Conservation (phyloP, 2,797 vertebrate species). For the Enteromius radiatus region DNA sequence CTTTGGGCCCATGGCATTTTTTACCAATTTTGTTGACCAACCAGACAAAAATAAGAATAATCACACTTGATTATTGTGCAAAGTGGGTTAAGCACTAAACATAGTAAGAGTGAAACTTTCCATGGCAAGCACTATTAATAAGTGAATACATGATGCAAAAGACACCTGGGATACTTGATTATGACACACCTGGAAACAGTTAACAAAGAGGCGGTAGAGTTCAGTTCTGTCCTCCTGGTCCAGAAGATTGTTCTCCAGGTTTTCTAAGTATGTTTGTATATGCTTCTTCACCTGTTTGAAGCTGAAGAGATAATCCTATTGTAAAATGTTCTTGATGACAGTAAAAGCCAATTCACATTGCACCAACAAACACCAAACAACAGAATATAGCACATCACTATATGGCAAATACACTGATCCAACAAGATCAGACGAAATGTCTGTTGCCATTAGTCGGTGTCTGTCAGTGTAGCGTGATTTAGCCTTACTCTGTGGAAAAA, state of each 20-base stretch:
- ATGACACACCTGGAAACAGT: constrained; percentile 77
- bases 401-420: not conserved
- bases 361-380: not conserved
- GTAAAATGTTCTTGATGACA: not conserved
- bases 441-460: not conserved
- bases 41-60: not conserved
- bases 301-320: constrained; percentile 57
- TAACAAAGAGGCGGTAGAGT: constrained; percentile 79
- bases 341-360: not conserved
- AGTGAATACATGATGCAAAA: not conserved
- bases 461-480: not conserved
- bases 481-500: not conserved
- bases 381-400: not conserved
- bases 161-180: not conserved
- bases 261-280: constrained; percentile 72
- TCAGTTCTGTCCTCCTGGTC: constrained; percentile 69
- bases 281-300: constrained; percentile 76
- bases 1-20: not conserved
- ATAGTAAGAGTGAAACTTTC: not conserved
- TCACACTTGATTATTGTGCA: not conserved
- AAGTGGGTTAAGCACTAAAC: not conserved
- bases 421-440: not conserved
- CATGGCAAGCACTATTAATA: not conserved
- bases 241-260: constrained; percentile 72
- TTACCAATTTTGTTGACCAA: not conserved